phyloP scores from a whole-genome alignment of 2,888 invertebrate genomes.

The Tenthredo notha region DNA sequence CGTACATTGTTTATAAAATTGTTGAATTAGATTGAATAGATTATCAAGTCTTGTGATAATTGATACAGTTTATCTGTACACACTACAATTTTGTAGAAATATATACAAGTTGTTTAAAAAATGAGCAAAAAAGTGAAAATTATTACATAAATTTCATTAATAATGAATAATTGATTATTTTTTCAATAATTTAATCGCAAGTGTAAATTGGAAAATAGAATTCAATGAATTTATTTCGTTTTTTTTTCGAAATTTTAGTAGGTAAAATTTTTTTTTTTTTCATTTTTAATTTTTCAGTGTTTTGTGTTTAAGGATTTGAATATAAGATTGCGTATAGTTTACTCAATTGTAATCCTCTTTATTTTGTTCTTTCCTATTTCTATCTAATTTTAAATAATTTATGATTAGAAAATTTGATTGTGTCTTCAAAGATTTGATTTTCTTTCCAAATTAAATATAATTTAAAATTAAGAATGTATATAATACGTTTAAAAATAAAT shows the following conservation, averaged over 20 bases:
- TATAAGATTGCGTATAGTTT: background rate
- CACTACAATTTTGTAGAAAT: background rate
- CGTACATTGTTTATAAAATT: background rate
- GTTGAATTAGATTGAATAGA: background rate
- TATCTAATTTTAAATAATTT: background rate
- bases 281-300: background rate
- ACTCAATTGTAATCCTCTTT: background rate
- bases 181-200: background rate
- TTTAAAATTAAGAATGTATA: background rate
- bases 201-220: background rate
- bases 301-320: background rate
- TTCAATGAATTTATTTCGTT: background rate
- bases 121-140: background rate
- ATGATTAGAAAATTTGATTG: background rate
- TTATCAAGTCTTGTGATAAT: too few species aligned
- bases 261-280: background rate
- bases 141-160: background rate
- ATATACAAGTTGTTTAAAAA: background rate
- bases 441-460: background rate
- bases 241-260: background rate
- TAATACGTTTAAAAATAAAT: background rate
- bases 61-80: background rate
- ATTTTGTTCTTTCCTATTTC: background rate
- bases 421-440: too few species aligned
- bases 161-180: too few species aligned